Evolutionary conservation across 2,888 invertebrate genomes (phyloP).

Genomic region (Acrocyrtus sp.): DNA sequence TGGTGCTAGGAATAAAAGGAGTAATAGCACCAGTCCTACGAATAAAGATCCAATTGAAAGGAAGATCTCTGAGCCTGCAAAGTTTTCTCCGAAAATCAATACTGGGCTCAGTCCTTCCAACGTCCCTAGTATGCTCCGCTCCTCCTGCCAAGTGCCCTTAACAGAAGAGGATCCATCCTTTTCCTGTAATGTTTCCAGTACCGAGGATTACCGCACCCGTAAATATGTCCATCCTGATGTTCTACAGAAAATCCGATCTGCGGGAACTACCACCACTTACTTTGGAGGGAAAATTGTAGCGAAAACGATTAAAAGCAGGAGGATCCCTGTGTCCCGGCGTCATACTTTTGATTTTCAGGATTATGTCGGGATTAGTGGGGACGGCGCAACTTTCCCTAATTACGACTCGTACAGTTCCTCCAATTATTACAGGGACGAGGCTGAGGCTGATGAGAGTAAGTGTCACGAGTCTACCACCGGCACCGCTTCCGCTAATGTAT

Average conservation of each 20-base stretch:
- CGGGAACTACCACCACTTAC: slow-evolving; percentile 89
- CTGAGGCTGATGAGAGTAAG: slow-evolving; percentile 22
- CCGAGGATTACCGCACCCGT: slow-evolving; percentile 50
- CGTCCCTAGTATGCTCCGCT: slow-evolving; percentile 48
- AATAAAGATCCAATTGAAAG: slow-evolving; percentile 46
- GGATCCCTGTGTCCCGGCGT: slow-evolving; percentile 53
- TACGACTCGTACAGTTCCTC: slow-evolving; percentile 33
- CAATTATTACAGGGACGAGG: slow-evolving; percentile 32
- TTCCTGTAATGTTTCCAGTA: slow-evolving; percentile 31
- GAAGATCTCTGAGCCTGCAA: slow-evolving; percentile 58
- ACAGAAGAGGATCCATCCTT: slow-evolving; percentile 55
- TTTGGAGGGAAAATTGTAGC: slow-evolving; percentile 85
- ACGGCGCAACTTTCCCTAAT: slow-evolving; percentile 27
- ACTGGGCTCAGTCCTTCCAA: slow-evolving; percentile 40
- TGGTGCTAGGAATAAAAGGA: slow-evolving; percentile 15
- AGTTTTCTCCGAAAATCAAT: slow-evolving; percentile 58
- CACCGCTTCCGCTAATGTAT: slow-evolving; percentile 6
- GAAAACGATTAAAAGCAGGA: slow-evolving; percentile 59
- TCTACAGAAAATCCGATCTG: slow-evolving; percentile 85
- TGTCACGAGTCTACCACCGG: not conserved
- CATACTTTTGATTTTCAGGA: slow-evolving; percentile 59
- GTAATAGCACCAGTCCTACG: slow-evolving; percentile 30
- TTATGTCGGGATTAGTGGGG: slow-evolving; percentile 47
- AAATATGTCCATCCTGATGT: slow-evolving; percentile 73
- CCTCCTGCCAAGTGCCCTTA: slow-evolving; percentile 44